Percentiles rank a stretch among this genome's conserved stretches.
phyloP scores from a whole-genome alignment of 2,797 vertebrate species.

The Sebastes matsubarae region DNA sequence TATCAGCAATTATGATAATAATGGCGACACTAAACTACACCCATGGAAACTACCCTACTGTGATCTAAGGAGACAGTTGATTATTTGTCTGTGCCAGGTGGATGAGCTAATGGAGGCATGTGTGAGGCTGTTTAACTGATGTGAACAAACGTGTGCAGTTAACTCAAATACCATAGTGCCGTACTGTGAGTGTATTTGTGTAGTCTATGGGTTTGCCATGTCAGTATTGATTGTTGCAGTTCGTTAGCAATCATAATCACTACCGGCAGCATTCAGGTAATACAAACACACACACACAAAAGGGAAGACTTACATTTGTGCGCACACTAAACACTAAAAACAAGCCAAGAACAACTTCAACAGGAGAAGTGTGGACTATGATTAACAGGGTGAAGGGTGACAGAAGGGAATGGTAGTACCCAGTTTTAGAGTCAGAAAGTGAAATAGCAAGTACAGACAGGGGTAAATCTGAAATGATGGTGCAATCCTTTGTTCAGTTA shows the following conservation, averaged over 20 bases:
- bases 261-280: background rate
- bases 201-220: too few species aligned
- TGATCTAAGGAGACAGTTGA: too few species aligned
- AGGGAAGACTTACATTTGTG: background rate
- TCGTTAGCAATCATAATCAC: background rate
- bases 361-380: background rate
- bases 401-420: background rate
- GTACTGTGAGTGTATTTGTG: too few species aligned
- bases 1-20: background rate
- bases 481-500: background rate
- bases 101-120: background rate
- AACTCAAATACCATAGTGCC: too few species aligned
- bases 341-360: too few species aligned
- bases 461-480: background rate
- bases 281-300: background rate
- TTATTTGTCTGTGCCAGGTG: too few species aligned
- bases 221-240: background rate
- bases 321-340: background rate
- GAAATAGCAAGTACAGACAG: background rate
- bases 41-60: too few species aligned
- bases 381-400: background rate
- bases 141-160: too few species aligned
- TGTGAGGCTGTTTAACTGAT: too few species aligned
- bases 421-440: background rate
- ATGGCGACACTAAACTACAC: background rate